phyloP scores from a whole-genome alignment of 2,113 vertebrate species.

The Sprattus sprattus region DNA sequence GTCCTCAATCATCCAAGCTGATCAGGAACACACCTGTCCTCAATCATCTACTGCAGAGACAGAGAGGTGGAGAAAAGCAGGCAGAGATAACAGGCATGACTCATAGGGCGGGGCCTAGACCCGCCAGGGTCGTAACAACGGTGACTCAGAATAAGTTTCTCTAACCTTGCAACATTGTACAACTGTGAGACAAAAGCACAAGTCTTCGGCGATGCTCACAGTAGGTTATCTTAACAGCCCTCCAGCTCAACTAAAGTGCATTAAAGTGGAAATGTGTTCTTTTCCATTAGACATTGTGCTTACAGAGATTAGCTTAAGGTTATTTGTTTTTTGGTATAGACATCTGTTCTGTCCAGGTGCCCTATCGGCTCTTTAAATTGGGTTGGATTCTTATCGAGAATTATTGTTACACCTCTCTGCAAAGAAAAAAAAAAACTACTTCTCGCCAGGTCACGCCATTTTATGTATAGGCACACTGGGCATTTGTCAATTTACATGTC shows the following conservation, averaged over 20 bases:
- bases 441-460: not conserved
- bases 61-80: too few relatives aligned
- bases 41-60: too few relatives aligned
- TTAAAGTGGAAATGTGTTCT: conserved; percentile 34
- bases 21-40: too few relatives aligned
- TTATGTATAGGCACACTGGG: conserved; percentile 4
- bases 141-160: conserved; percentile 45
- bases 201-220: conserved; percentile 37
- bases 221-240: conserved; percentile 64
- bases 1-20: too few relatives aligned
- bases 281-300: conserved; percentile 45
- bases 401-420: conserved; percentile 16
- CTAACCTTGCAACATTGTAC: conserved; percentile 52
- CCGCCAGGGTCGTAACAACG: too few relatives aligned
- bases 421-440: not conserved
- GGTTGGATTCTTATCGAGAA: conserved; percentile 17
- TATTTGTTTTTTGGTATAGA: conserved; percentile 60
- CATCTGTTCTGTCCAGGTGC: conserved; percentile 46
- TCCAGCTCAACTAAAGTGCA: conserved; percentile 64
- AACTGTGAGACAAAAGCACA: conserved; percentile 39
- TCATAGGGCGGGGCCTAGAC: too few relatives aligned
- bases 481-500: not conserved
- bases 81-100: too few relatives aligned
- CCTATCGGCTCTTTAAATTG: conserved; percentile 32
- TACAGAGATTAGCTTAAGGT: conserved; percentile 61